A percentile compares a stretch with the other conserved stretches of the same genome.
These are phyloP conservation scores for Ooceraea biroi DNA, from an alignment of 1,140 invertebrate species.

Conservation along the genomic window DNA sequence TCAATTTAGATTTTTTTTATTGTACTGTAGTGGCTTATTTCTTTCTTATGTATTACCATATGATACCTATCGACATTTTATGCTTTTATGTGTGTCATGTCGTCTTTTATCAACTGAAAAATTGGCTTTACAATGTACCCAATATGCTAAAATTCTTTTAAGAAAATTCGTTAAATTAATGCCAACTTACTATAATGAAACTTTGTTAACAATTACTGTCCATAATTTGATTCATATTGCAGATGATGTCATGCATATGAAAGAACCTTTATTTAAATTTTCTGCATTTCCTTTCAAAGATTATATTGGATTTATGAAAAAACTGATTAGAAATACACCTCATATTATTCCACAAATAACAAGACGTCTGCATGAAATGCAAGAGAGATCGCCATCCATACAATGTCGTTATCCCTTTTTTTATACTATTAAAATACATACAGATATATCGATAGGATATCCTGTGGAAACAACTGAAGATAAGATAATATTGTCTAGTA, in stretches of 20 bases:
- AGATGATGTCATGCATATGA: neutral
- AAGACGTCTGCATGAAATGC: neutral
- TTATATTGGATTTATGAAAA: slow-evolving; percentile 3
- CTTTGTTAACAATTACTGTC: slow-evolving; percentile 8
- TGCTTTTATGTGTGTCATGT: neutral
- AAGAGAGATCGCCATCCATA: neutral
- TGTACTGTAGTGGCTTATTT: slow-evolving; percentile 6
- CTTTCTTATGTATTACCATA: neutral
- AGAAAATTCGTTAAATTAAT: slow-evolving; percentile 4
- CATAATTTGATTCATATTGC: neutral
- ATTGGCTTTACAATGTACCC: neutral
- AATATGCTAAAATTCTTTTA: slow-evolving; percentile 8
- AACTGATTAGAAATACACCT: slow-evolving; percentile 4
- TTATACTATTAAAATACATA: neutral
- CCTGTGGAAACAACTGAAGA: neutral
- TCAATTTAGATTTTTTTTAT: too few relatives aligned
- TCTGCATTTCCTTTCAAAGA: slow-evolving; percentile 1
- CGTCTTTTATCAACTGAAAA: slow-evolving; percentile 7
- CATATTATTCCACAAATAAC: slow-evolving; percentile 15
- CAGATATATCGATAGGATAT: neutral
- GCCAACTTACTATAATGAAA: neutral
- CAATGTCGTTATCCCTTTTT: slow-evolving; percentile 1
- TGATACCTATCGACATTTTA: neutral
- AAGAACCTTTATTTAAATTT: slow-evolving; percentile 3
- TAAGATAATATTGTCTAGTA: slow-evolving; percentile 2